Conservation (phyloP, 2,113 vertebrate genomes). For the Hystrix cristata region DNA sequence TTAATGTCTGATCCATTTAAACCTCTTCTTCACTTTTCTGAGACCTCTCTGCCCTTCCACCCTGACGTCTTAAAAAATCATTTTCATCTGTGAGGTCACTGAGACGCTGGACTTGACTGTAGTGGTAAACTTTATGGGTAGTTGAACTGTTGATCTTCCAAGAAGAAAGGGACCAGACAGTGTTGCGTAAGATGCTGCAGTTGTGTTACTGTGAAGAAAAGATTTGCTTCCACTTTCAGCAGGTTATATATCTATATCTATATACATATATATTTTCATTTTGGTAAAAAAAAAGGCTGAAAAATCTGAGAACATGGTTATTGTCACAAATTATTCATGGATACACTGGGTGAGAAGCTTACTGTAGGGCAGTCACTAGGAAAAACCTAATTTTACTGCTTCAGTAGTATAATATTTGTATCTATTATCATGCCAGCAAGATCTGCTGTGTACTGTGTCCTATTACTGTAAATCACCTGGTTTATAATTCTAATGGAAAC, state of each 20-base stretch:
- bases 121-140: conserved; percentile 44
- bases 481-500: conserved; percentile 81
- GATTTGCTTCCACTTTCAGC: conserved; percentile 79
- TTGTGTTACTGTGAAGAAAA: conserved; percentile 84
- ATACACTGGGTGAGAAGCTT: conserved; percentile 80
- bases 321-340: conserved; percentile 78
- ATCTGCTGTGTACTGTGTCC: conserved; percentile 83
- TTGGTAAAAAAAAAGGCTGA: conserved; percentile 66
- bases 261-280: conserved; percentile 54
- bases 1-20: conserved; percentile 25
- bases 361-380: conserved; percentile 78
- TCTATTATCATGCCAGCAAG: conserved; percentile 80
- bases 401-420: conserved; percentile 80
- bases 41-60: not conserved
- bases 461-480: conserved; percentile 84
- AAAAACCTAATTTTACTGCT: conserved; percentile 83
- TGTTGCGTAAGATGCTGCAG: conserved; percentile 82
- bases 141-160: conserved; percentile 75
- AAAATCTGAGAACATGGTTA: conserved; percentile 77
- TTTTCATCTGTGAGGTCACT: conserved; percentile 64
- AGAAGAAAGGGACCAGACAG: conserved; percentile 83
- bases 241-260: conserved; percentile 30
- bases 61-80: conserved; percentile 69
- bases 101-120: conserved; percentile 67
- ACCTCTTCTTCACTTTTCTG: conserved; percentile 50